These are phyloP conservation scores for Pipa parva DNA, from an alignment of 2,113 vertebrate species.

Conservation along the genomic window DNA sequence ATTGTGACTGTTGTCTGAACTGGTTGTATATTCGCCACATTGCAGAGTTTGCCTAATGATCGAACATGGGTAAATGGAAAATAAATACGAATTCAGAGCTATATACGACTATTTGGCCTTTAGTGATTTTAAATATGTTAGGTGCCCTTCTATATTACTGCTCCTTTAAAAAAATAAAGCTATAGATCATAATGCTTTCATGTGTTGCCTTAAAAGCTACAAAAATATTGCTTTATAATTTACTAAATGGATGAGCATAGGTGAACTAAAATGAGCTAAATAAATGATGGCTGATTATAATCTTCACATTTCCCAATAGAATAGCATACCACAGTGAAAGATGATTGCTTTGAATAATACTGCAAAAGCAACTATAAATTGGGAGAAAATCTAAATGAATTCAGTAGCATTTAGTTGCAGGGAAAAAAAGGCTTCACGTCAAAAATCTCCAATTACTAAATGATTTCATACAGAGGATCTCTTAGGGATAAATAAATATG, in stretches of 20 bases:
- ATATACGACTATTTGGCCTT: too few relatives aligned
- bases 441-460: slow-evolving; percentile 15
- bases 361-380: not conserved
- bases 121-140: too few relatives aligned
- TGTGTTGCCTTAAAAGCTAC: not conserved
- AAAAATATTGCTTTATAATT: slow-evolving; percentile 8
- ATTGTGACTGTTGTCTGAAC: too few relatives aligned
- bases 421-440: not conserved
- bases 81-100: too few relatives aligned
- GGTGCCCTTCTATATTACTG: too few relatives aligned
- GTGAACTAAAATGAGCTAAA: slow-evolving; percentile 6
- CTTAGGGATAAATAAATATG: slow-evolving; percentile 8
- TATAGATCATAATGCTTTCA: too few relatives aligned
- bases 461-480: not conserved
- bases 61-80: too few relatives aligned
- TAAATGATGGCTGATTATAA: slow-evolving; percentile 14
- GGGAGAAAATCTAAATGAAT: not conserved
- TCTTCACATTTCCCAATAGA: slow-evolving; percentile 15
- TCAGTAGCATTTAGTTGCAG: not conserved
- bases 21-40: too few relatives aligned
- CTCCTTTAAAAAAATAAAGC: too few relatives aligned
- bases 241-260: slow-evolving; percentile 6
- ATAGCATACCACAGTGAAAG: not conserved
- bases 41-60: too few relatives aligned
- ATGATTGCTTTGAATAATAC: not conserved